phyloP scores from a whole-genome alignment of 92 coral and sea anemone species.

The Actinostola sp. region DNA sequence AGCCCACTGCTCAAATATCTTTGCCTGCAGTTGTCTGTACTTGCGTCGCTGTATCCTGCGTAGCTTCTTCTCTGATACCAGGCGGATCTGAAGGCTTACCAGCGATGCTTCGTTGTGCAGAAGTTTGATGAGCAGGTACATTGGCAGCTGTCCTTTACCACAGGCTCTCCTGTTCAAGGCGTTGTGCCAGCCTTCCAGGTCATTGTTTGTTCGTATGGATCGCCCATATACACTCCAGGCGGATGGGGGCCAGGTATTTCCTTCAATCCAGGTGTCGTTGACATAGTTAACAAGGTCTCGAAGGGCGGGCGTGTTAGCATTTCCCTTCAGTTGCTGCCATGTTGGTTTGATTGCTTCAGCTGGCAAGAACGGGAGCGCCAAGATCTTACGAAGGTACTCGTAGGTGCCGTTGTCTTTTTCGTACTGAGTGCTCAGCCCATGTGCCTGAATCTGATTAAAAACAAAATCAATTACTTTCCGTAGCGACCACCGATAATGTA shows the following conservation, averaged over 20 bases:
- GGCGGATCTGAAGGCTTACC: not conserved
- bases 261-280: slow-evolving; percentile 18
- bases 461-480: not conserved
- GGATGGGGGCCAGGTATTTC: slow-evolving; percentile 35
- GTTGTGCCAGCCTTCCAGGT: slow-evolving; percentile 18
- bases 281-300: not conserved
- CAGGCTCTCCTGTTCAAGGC: slow-evolving; percentile 22
- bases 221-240: slow-evolving; percentile 29
- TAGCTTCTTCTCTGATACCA: not conserved
- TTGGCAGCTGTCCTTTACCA: slow-evolving; percentile 19
- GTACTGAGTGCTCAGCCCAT: slow-evolving; percentile 16
- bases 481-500: no score
- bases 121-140: slow-evolving; percentile 3
- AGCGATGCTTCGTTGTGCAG: slow-evolving; percentile 13
- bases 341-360: not conserved
- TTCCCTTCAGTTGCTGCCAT: not conserved
- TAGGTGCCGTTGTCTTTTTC: slow-evolving; percentile 26
- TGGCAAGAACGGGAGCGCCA: slow-evolving; percentile 53
- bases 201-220: slow-evolving; percentile 35
- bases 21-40: no score
- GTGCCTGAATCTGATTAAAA: slow-evolving; percentile 23
- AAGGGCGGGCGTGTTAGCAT: not conserved
- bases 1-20: no score
- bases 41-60: not conserved
- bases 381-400: slow-evolving; percentile 9